These are phyloP conservation scores for Cydia amplana DNA, from an alignment of 1,140 invertebrate species.

Conservation along the genomic window DNA sequence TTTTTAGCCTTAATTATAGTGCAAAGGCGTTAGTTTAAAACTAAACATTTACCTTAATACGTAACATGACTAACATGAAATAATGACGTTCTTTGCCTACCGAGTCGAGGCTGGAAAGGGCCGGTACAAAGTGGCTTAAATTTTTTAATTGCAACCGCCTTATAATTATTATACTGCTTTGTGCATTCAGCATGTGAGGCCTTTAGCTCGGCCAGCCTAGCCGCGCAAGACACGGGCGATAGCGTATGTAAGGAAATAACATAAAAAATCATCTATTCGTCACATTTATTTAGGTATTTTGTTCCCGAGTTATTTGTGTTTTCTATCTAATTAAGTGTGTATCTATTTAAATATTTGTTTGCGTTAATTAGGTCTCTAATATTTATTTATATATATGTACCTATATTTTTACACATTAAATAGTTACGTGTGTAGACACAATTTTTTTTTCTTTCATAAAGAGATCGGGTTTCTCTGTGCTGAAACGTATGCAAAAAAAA, in stretches of 20 bases:
- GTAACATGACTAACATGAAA: conserved; percentile 19
- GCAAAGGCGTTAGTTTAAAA: conserved; percentile 9
- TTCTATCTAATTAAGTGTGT: too few relatives aligned
- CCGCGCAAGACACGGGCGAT: neutral
- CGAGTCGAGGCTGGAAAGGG: conserved; percentile 39
- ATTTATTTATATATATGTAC: too few relatives aligned
- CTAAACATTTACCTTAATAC: neutral
- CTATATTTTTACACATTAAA: too few relatives aligned
- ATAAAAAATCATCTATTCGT: too few relatives aligned
- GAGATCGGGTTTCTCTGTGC: too few relatives aligned
- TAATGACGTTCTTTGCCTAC: conserved; percentile 28
- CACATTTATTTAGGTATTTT: too few relatives aligned
- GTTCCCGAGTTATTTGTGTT: too few relatives aligned
- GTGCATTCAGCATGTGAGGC: conserved; percentile 69
- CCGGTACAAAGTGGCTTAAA: conserved; percentile 74
- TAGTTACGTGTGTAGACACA: too few relatives aligned
- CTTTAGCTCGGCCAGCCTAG: conserved; percentile 41
- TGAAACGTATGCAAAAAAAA: too few relatives aligned
- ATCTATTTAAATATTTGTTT: too few relatives aligned
- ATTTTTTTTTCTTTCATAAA: too few relatives aligned
- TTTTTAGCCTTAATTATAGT: neutral
- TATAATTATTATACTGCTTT: conserved; percentile 77
- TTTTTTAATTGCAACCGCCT: conserved; percentile 76
- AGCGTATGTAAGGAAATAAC: neutral
- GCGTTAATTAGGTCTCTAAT: too few relatives aligned